phyloP scores from a whole-genome alignment of 35 echinoderm and acorn worm genomes.

The Ptychodera flava region DNA sequence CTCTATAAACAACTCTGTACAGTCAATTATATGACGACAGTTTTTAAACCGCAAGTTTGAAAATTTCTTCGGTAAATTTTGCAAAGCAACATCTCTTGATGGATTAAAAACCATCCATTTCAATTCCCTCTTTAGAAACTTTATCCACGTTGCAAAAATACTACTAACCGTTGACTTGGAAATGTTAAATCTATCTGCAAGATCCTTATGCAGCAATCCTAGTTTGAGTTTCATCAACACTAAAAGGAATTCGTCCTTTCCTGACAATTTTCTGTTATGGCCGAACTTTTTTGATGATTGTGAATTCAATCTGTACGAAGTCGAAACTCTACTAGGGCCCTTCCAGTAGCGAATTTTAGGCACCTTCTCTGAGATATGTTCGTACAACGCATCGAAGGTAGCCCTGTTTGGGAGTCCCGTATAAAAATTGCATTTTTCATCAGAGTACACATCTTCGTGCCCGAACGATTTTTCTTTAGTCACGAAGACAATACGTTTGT shows the following conservation, averaged over 20 bases:
- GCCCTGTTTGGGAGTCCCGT: slow-evolving; percentile 22
- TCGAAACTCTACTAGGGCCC: neutral
- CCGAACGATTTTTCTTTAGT: neutral
- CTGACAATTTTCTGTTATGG: slow-evolving; percentile 18
- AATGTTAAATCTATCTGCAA: slow-evolving; percentile 31
- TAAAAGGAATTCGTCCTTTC: slow-evolving; percentile 36
- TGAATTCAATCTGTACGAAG: neutral
- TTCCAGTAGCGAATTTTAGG: slow-evolving; percentile 43
- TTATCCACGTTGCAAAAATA: slow-evolving; percentile 49
- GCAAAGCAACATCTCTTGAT: neutral
- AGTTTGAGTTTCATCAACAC: slow-evolving; percentile 39
- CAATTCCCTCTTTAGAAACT: slow-evolving; percentile 31
- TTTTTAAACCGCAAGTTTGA: neutral
- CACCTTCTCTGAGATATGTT: slow-evolving; percentile 12
- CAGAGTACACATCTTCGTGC: slow-evolving; percentile 11
- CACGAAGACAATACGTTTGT: neutral
- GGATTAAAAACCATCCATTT: slow-evolving; percentile 31
- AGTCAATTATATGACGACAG: slow-evolving; percentile 41
- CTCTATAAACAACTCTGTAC: slow-evolving; percentile 55
- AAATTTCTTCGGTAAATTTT: neutral
- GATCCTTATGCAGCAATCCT: slow-evolving; percentile 14
- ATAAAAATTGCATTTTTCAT: slow-evolving; percentile 13
- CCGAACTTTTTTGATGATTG: slow-evolving; percentile 29
- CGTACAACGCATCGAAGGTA: slow-evolving; percentile 21
- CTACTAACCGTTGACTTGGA: neutral